Conservation (phyloP, 2,888 invertebrate species). For the Aspidiotus destructor region DNA sequence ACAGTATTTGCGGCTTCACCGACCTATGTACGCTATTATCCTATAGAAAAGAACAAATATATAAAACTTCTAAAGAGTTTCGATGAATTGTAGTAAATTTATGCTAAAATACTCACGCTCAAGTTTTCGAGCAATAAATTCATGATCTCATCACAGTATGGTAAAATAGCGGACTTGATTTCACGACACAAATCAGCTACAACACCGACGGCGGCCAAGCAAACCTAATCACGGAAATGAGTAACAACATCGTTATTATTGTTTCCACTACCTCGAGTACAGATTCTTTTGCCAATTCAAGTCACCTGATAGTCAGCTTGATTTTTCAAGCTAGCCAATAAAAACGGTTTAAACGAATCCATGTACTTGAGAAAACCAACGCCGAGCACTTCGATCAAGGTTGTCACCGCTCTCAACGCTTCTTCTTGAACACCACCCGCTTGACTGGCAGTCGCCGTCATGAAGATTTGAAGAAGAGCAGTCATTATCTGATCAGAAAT, state of each 20-base stretch:
- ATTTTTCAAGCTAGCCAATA: conserved; percentile 83
- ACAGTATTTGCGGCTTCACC: conserved; percentile 93
- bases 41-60: conserved; percentile 41
- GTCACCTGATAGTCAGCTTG: conserved; percentile 83
- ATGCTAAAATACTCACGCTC: conserved; percentile 44
- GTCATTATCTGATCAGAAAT: conserved; percentile 97
- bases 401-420: conserved; percentile 92
- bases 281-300: conserved; percentile 38
- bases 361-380: conserved; percentile 92
- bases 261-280: too few species aligned
- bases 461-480: conserved; percentile 90
- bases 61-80: background rate
- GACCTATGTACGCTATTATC: conserved; percentile 82
- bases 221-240: conserved; percentile 45
- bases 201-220: conserved; percentile 86
- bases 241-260: background rate
- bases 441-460: conserved; percentile 67
- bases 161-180: conserved; percentile 72
- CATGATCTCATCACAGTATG: conserved; percentile 95
- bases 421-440: conserved; percentile 94
- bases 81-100: background rate
- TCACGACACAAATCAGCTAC: conserved; percentile 93
- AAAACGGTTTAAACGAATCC: conserved; percentile 89
- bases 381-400: conserved; percentile 85
- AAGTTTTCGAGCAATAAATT: conserved; percentile 78